A percentile compares a stretch with the other conserved stretches of the same genome.
These are phyloP conservation scores for Strongylocentrotus purpuratus DNA, from an alignment of 35 echinoderm and acorn worm species.

Conservation along the genomic window DNA sequence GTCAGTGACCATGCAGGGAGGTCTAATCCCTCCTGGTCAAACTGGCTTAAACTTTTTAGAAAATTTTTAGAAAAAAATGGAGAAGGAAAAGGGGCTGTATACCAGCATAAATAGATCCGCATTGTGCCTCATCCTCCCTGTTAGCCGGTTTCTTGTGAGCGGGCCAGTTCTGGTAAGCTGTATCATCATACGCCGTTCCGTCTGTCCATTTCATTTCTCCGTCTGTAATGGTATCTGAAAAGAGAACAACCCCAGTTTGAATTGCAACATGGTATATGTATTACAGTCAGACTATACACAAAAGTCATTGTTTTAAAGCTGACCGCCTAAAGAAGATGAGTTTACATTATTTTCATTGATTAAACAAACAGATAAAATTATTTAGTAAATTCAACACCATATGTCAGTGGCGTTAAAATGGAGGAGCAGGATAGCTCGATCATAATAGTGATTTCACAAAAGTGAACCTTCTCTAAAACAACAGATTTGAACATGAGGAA, in stretches of 20 bases:
- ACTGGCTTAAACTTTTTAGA: too few relatives aligned
- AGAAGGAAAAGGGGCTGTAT: background rate
- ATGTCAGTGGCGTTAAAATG: background rate
- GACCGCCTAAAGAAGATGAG: background rate
- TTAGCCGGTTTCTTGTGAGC: background rate
- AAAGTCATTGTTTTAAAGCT: background rate
- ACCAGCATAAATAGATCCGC: slow-evolving; percentile 39
- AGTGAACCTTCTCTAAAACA: too few relatives aligned
- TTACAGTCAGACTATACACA: background rate
- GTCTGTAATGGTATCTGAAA: background rate
- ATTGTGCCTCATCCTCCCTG: background rate
- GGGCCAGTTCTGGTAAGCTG: slow-evolving; percentile 26
- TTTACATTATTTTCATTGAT: background rate
- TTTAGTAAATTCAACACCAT: background rate
- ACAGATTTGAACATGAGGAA: too few relatives aligned
- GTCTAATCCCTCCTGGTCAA: too few relatives aligned
- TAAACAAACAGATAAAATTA: background rate
- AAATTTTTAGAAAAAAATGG: too few relatives aligned
- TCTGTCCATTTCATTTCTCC: slow-evolving; percentile 25
- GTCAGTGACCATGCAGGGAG: too few relatives aligned
- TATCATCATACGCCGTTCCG: background rate
- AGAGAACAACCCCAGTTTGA: background rate
- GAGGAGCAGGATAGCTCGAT: background rate
- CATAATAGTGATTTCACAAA: background rate
- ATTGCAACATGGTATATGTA: too few relatives aligned